phyloP scores from a whole-genome alignment of 2,797 vertebrate genomes.

The Picus viridis region DNA sequence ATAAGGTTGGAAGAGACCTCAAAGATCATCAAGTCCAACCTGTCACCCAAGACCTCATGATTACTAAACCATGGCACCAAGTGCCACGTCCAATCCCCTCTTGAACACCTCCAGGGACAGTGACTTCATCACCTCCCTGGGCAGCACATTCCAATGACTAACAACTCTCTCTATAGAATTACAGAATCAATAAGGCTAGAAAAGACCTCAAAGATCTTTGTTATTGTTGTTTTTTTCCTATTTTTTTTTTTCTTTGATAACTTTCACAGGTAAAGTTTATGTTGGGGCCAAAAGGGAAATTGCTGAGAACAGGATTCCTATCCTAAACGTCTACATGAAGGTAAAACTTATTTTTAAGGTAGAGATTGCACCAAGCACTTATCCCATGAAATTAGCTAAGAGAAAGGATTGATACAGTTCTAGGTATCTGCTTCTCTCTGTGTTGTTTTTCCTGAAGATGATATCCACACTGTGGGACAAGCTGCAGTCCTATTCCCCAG shows the following conservation, averaged over 20 bases:
- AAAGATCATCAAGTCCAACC: too few species aligned
- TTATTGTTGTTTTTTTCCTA: neutral
- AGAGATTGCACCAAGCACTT: neutral
- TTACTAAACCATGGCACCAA: too few species aligned
- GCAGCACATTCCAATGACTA: too few species aligned
- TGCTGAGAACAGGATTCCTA: slow-evolving; percentile 90
- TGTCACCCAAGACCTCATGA: too few species aligned
- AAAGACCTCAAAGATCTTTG: too few species aligned
- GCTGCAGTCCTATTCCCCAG: neutral
- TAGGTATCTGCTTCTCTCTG: neutral
- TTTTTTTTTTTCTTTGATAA: neutral
- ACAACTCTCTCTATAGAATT: too few species aligned
- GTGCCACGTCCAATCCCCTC: too few species aligned
- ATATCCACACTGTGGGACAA: neutral
- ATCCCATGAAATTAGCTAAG: neutral
- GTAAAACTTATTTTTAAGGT: slow-evolving; percentile 67
- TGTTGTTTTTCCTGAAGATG: neutral
- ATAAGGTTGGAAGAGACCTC: too few species aligned
- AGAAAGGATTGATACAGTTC: neutral
- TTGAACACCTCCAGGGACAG: too few species aligned
- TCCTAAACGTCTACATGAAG: slow-evolving; percentile 94
- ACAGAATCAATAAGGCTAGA: too few species aligned
- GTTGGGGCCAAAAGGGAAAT: slow-evolving; percentile 93
- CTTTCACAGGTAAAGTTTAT: slow-evolving; percentile 85
- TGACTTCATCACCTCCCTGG: too few species aligned